Evolutionary conservation across 2,888 invertebrate genomes (phyloP).

Genomic region (Stenchaetothrips biformis): DNA sequence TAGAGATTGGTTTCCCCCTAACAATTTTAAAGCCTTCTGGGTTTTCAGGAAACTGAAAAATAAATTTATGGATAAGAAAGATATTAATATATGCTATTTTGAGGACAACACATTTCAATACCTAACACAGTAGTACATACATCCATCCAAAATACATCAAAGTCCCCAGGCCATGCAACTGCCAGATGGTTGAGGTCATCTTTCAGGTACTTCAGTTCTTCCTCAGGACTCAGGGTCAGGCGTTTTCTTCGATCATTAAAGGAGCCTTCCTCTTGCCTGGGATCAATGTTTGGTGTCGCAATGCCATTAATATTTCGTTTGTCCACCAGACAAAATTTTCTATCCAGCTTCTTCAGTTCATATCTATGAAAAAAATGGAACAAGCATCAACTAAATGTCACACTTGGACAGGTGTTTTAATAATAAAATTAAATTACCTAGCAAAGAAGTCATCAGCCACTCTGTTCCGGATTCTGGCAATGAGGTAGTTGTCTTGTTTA

Average conservation of each 20-base stretch:
- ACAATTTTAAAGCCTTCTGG: conserved; percentile 43
- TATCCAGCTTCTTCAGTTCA: neutral
- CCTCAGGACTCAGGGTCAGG: neutral
- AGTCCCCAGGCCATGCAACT: conserved; percentile 33
- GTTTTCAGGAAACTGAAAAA: conserved; percentile 39
- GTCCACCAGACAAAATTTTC: neutral
- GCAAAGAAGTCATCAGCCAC: conserved; percentile 57
- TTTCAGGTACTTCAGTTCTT: conserved; percentile 14
- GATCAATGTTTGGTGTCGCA: conserved; percentile 41
- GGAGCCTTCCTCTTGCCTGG: conserved; percentile 50
- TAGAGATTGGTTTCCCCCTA: conserved; percentile 52
- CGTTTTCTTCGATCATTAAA: conserved; percentile 35
- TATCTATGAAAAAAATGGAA: conserved; percentile 29
- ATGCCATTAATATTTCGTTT: neutral
- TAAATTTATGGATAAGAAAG: neutral
- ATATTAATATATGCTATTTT: conserved; percentile 29
- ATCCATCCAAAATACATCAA: conserved; percentile 35
- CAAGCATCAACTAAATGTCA: neutral
- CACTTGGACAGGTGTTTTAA: conserved; percentile 41
- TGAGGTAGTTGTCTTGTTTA: conserved; percentile 35
- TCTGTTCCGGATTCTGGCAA: conserved; percentile 43
- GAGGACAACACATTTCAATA: conserved; percentile 26
- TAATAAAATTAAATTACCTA: conserved; percentile 45
- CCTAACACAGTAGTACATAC: conserved; percentile 38
- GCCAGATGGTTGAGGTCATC: conserved; percentile 31